Conservation (phyloP, 2,113 vertebrate species). For the Coryphaenoides rupestris region DNA sequence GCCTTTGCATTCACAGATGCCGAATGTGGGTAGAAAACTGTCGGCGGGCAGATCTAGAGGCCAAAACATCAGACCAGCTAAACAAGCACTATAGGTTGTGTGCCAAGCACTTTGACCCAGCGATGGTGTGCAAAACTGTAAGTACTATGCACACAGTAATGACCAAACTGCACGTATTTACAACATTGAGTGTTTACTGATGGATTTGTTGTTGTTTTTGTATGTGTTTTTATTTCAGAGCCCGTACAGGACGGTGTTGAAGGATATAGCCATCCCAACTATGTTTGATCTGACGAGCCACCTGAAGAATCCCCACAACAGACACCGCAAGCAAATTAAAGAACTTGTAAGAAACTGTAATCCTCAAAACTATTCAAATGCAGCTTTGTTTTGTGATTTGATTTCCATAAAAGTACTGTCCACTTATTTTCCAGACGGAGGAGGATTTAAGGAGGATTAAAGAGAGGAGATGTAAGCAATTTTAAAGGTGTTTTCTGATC, state of each 20-base stretch:
- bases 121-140: conserved; percentile 92
- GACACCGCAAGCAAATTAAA: conserved; percentile 92
- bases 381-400: neutral
- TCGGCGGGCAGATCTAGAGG: conserved; percentile 88
- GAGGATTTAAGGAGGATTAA: conserved; percentile 88
- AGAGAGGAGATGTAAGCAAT: conserved; percentile 87
- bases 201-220: neutral
- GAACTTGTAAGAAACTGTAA: conserved; percentile 78
- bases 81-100: conserved; percentile 94
- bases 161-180: neutral
- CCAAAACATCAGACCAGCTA: conserved; percentile 90
- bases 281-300: conserved; percentile 93
- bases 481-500: neutral
- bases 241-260: conserved; percentile 91
- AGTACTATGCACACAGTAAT: conserved; percentile 51
- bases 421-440: conserved; percentile 79
- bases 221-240: conserved; percentile 75
- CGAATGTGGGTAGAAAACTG: conserved; percentile 95
- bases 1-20: conserved; percentile 69
- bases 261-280: conserved; percentile 94
- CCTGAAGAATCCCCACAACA: conserved; percentile 87
- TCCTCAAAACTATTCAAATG: neutral
- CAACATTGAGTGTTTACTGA: neutral
- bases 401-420: neutral
- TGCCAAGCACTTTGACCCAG: conserved; percentile 92